Percentiles rank a stretch among this genome's conserved stretches.
Conservation (phyloP, 1,140 invertebrate genomes). For the Trichomalopsis sarcophagae region DNA sequence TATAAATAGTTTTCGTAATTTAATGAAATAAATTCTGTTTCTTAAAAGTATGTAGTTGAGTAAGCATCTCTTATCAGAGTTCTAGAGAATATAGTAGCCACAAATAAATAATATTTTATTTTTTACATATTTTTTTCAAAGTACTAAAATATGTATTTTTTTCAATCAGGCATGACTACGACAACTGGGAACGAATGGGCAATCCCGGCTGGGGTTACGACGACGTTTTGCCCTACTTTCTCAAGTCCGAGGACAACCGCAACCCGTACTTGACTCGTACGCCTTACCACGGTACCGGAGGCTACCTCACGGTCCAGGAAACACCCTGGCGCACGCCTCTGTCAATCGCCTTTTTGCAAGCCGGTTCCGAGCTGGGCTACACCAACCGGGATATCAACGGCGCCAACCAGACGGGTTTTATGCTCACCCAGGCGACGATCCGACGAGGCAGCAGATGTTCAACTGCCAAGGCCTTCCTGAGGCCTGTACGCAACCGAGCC, state of each 20-base stretch:
- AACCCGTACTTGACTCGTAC: constrained; percentile 86
- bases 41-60: no score
- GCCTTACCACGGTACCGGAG: constrained; percentile 85
- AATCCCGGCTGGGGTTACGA: constrained; percentile 94
- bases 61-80: no score
- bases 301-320: constrained; percentile 90
- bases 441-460: constrained; percentile 90
- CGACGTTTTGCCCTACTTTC: constrained; percentile 90
- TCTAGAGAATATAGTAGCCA: no score
- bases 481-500: constrained; percentile 83
- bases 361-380: constrained; percentile 87
- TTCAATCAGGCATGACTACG: constrained; percentile 84
- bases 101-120: no score
- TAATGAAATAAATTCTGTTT: no score
- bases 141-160: constrained; percentile 6
- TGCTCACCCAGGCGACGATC: constrained; percentile 90
- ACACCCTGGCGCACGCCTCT: constrained; percentile 87
- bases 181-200: constrained; percentile 90
- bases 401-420: constrained; percentile 87
- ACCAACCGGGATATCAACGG: constrained; percentile 89
- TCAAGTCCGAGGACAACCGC: constrained; percentile 91
- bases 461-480: constrained; percentile 90
- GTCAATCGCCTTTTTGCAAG: constrained; percentile 87
- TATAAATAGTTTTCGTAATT: no score
- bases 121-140: not conserved